These are phyloP conservation scores for Pristionchus japonicus DNA, from an alignment of 2,888 invertebrate genomes.

Conservation along the genomic window DNA sequence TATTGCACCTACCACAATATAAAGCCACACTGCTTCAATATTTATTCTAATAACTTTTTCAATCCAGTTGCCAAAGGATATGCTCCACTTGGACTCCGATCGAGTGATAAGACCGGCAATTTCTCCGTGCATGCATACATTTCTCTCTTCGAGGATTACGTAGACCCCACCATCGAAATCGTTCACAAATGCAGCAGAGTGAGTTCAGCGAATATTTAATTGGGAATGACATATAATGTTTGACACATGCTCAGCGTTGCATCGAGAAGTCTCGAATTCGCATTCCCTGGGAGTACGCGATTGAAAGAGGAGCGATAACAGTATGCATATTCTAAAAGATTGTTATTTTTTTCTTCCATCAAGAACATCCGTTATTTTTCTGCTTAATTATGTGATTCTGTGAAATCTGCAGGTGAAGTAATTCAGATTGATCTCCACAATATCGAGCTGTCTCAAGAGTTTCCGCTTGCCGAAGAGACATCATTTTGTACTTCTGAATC, in stretches of 20 bases:
- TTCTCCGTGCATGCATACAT: neutral
- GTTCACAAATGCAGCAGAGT: conserved; percentile 34
- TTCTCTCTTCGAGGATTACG: conserved; percentile 8
- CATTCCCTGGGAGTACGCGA: conserved; percentile 37
- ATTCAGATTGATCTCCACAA: neutral
- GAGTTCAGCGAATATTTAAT: neutral
- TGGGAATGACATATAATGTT: neutral
- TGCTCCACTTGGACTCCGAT: neutral
- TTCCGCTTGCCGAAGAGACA: conserved; percentile 36
- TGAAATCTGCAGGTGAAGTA: neutral
- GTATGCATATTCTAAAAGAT: too few species aligned
- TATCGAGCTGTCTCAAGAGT: conserved; percentile 31
- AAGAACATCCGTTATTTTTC: too few species aligned
- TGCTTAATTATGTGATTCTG: neutral
- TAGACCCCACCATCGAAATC: conserved; percentile 29
- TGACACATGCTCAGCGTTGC: conserved; percentile 47
- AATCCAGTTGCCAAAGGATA: neutral
- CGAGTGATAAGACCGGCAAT: neutral
- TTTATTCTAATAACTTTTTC: too few species aligned
- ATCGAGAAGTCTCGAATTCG: conserved; percentile 40
- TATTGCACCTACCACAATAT: too few species aligned
- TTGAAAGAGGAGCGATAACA: conserved; percentile 7
- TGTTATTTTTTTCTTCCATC: too few species aligned
- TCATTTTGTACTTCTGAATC: conserved; percentile 34
- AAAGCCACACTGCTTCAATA: too few species aligned